A percentile compares a stretch with the other conserved stretches of the same genome.
Conservation (phyloP, 2,113 vertebrate genomes). For the Phylloscopus trochiloides region DNA sequence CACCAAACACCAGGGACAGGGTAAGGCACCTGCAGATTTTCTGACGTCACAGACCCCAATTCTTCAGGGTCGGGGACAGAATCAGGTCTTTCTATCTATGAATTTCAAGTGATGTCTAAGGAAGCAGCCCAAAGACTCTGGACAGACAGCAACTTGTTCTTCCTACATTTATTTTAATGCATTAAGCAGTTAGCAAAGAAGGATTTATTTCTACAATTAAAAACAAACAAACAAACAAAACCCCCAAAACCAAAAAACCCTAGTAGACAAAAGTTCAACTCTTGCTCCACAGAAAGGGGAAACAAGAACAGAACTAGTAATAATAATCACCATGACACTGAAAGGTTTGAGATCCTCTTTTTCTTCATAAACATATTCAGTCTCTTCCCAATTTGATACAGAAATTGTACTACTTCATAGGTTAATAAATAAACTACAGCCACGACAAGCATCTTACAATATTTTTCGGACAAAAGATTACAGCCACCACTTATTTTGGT, state of each 20-base stretch:
- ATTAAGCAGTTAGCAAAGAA: not conserved
- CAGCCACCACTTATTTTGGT: not conserved
- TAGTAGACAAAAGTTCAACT: not conserved
- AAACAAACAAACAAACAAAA: not conserved
- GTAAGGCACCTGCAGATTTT: not conserved
- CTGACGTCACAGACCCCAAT: not conserved
- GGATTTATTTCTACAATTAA: not conserved
- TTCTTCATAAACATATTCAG: not conserved
- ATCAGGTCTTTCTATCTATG: not conserved
- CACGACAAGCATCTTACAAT: not conserved
- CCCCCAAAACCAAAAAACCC: not conserved
- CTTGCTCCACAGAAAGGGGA: not conserved
- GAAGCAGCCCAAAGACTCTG: not conserved
- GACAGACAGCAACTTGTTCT: not conserved
- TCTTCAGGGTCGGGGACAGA: not conserved
- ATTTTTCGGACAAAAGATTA: not conserved
- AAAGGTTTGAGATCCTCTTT: not conserved
- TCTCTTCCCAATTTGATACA: not conserved
- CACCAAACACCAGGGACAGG: not conserved
- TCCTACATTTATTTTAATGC: not conserved
- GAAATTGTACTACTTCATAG: not conserved
- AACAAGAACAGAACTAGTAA: not conserved
- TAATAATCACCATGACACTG: not conserved
- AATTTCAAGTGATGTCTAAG: not conserved
- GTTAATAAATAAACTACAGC: not conserved